Base-by-base conservation (phyloP, 2,888 invertebrate genomes). In the Pristionchus japonicus region DNA sequence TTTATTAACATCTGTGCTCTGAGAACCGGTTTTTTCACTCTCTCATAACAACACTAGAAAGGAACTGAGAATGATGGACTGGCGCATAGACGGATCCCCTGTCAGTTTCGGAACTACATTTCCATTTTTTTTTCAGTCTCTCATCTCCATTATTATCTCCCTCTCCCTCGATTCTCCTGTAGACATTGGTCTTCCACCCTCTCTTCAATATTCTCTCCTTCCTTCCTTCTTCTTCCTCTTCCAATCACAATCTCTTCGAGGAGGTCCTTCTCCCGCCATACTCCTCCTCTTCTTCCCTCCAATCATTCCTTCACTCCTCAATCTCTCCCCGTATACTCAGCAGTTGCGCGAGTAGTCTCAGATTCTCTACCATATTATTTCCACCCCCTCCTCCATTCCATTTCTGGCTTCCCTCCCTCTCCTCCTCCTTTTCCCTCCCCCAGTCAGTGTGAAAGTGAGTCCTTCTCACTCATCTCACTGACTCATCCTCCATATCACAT, bases 231-330 rank as follows among this genome's bases (percentile, higher is more conserved):
- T n/a, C 70, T 70, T 70, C 74, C 40, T 74, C 67, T 67, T 67
- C 74, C 74, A 74, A 74, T 74, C 74, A 74, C 74, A 70, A 70
- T 61, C 61, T 67, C 64, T 67, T 67, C 64, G 64, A 67, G 64
- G 64, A 67, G 64, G 64, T 67, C 74, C 74, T 74, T 74, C 74
- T 20, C 11, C 40, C 40, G 20, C 70, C 17, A 3, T 31, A n/a
- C 74, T 20, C 37, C 40, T 34, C 67, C 31, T 67, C 11, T 31
- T 67, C 34, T 74, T 40, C 11, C 40, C 40, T 74, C 40, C 74
- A 74, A 74, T 74, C 40, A 40, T 40, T 23, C 40, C 11, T 40
- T 40, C 40, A 40, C 40, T 74, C 67, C 40, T 74, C 40, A 67
- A 67, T 67, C 34, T 13, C 31, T 34, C 27, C n/a, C 64, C 64